Base-by-base conservation (phyloP, 2,113 vertebrate species). In the Melanerpes formicivorus region DNA sequence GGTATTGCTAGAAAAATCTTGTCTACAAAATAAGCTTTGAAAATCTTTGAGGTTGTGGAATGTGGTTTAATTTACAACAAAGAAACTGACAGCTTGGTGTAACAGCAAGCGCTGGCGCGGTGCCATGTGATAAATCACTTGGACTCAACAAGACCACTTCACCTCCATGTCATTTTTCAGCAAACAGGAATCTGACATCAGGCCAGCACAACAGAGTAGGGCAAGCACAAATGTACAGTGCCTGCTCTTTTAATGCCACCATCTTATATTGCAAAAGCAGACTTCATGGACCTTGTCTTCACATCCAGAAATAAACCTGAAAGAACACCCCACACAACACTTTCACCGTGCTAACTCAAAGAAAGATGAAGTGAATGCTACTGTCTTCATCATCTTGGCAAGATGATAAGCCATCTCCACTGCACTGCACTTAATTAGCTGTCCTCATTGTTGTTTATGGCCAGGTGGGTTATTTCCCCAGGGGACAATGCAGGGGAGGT, bases 51-150 rank as follows among this genome's bases (percentile, higher is more conserved):
- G 37, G 71, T 64, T 93, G 64, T 74, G 86, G 93, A 95, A 89
- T 1, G 1, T 77, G 72, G 76, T 90, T 74, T 80, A 94, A 88
- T 95, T 97, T 93, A 91, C 89, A 91, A 40, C 66, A 80, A 79
- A 88, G 80, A 88, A 95, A 84, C 29, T 85, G 93, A 87, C 84
- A 88, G 80, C 75, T 78, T 55, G 63, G 86, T 83, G 76, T 65
- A 88, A 94, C 65, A 74, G 56, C 63, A 66, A 82, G 58, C 55
- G 69, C 84, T 92, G 85, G 87, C 37, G 0, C 10, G 0, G 3
- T 48, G 88, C 92, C 91, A 70, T 60, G 80, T 86, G 80, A 94
- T 84, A 92, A 94, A 92, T 95, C 84, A 93, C 70, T 87, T 14
- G n/a, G 60, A 71, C 67, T 83, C 71, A 88, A 84, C 72, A 89